Base-by-base conservation (phyloP, 2,888 invertebrate species). In the Eumerus sabulonum region DNA sequence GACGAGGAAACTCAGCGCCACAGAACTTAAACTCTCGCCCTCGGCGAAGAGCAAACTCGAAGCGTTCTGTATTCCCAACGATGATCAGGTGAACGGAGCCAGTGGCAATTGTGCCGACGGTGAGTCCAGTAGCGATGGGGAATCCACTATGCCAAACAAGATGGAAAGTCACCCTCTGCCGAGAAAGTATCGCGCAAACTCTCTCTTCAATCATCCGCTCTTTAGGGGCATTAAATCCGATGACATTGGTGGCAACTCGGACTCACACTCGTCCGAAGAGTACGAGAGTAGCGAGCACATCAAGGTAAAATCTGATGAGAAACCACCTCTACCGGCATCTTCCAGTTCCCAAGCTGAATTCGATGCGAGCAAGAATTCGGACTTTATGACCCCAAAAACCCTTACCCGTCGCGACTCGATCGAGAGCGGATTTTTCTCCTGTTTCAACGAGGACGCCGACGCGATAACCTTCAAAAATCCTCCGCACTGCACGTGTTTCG, bases 401-500 rank as follows among this genome's bases (percentile, higher is more conserved):
- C 88, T 93, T n/a, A 91, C 93, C 36, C 90, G 96, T 14, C 92
- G 96, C 50, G 96, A 95, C 67, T 96, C 96, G 16, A 96, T 96
- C 87, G 96, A 96, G 88, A 95, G 95, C 83, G 96, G 96, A 16
- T 96, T 96, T 87, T 96, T 95, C 91, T 95, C 95, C 64, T 95
- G 95, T 84, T 94, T 95, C 81, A 95, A 95, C 85, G 94, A 94
- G 86, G 94, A 94, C 86, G 91, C 93, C 81, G 94, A 94, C 86
- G 91, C 93, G 83, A 92, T 92, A 70, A 89, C 86, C 11, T 81
- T 71, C 45, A 81, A 81, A 16, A 81, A 71, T 19, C 83, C 84
- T 51, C 86, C 83, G 11, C 27, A 56, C 40, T 76, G 85, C 77
- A 85, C 83, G 19, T 87, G 88, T 68, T 85, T 87, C 57, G 87